Conservation (phyloP, 2,888 invertebrate species). For the Frankliniella intonsa region DNA sequence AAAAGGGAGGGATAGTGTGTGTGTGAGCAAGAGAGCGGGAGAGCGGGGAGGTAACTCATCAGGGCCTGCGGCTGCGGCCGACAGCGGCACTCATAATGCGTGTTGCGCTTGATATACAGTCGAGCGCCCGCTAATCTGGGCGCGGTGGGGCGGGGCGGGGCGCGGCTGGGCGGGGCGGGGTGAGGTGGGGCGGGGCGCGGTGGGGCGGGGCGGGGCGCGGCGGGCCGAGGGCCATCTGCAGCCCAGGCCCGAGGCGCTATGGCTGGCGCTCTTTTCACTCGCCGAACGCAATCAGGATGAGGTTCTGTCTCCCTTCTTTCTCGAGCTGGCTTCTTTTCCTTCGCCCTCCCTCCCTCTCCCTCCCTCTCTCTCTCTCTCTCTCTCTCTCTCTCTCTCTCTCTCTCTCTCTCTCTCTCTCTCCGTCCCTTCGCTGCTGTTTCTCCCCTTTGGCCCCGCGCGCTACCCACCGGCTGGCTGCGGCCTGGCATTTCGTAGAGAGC, state of each 20-base stretch:
- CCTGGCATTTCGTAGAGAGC: no score
- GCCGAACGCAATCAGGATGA: no score
- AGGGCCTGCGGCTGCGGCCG: background rate
- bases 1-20: no score
- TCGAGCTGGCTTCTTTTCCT: background rate
- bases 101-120: background rate
- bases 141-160: no score
- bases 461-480: no score
- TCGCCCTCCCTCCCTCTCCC: background rate
- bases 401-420: no score
- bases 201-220: background rate
- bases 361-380: background rate
- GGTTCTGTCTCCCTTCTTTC: no score
- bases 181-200: no score
- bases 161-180: no score
- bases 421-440: no score
- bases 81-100: slow-evolving; percentile 17
- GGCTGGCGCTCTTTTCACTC: background rate
- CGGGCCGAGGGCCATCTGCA: background rate
- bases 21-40: no score
- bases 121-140: background rate
- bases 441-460: no score
- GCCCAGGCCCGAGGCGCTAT: background rate
- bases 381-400: background rate
- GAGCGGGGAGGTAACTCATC: background rate